Evolutionary conservation across 1,140 invertebrate species (phyloP).

Genomic region (Heliconius congener): DNA sequence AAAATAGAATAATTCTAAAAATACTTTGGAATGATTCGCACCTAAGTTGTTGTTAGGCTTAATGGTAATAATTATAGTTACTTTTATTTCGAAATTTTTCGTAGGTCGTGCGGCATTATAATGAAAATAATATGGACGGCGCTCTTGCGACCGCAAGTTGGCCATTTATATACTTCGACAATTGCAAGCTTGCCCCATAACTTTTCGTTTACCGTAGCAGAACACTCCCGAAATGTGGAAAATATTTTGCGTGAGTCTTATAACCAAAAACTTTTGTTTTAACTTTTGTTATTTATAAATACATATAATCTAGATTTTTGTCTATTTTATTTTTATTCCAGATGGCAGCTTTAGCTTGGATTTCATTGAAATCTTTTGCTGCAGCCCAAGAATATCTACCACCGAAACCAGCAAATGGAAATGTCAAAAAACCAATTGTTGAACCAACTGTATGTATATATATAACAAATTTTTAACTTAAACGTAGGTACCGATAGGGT

Average conservation of each 20-base stretch:
- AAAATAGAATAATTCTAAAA: background rate
- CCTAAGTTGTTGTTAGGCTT: background rate
- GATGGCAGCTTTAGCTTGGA: slow-evolving; percentile 51
- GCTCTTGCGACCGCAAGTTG: slow-evolving; percentile 53
- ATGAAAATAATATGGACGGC: slow-evolving; percentile 59
- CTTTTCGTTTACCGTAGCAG: slow-evolving; percentile 30
- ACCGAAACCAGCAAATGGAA: slow-evolving; percentile 67
- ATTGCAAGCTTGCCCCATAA: slow-evolving; percentile 37
- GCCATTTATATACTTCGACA: slow-evolving; percentile 57
- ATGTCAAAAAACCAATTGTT: slow-evolving; percentile 48
- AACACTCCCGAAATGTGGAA: slow-evolving; percentile 53
- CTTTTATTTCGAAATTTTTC: slow-evolving; percentile 60
- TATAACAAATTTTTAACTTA: background rate
- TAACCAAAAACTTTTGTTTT: background rate
- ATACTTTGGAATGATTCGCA: background rate
- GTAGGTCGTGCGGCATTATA: slow-evolving; percentile 58
- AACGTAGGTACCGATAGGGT: too few relatives aligned
- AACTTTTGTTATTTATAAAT: too few relatives aligned
- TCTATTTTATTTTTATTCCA: slow-evolving; percentile 36
- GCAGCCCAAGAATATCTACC: slow-evolving; percentile 81
- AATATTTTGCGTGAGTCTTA: slow-evolving; percentile 54
- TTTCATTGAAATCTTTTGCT: slow-evolving; percentile 45
- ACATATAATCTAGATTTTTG: background rate
- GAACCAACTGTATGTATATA: slow-evolving; percentile 53
- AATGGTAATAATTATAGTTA: slow-evolving; percentile 20